phyloP scores from a whole-genome alignment of 2,113 vertebrate genomes.

The Emydocephalus ijimae region DNA sequence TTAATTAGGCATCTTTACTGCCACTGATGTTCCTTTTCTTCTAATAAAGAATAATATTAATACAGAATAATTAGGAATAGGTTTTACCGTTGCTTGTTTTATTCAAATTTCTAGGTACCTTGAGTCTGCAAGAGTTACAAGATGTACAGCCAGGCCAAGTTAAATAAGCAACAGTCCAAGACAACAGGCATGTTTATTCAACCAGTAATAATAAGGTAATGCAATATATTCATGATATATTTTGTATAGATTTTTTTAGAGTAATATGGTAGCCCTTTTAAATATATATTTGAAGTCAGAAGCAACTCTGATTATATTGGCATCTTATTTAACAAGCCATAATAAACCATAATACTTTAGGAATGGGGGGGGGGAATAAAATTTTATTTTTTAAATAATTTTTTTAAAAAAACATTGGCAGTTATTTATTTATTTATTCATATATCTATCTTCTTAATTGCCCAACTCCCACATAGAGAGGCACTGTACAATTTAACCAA shows the following conservation, averaged over 20 bases:
- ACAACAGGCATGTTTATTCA: neutral
- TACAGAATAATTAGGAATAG: neutral
- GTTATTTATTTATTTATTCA: neutral
- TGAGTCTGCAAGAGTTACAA: neutral
- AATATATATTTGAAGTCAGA: neutral
- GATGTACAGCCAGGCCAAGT: neutral
- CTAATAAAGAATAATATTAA: neutral
- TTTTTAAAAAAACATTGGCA: neutral
- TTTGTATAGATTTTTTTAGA: neutral
- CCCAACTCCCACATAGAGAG: neutral
- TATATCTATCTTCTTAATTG: neutral
- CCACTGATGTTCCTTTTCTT: neutral
- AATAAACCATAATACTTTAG: neutral
- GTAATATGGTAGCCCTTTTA: neutral
- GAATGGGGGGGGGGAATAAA: neutral
- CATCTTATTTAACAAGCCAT: neutral
- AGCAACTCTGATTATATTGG: neutral
- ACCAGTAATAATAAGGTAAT: neutral
- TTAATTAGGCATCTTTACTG: neutral
- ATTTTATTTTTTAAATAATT: neutral
- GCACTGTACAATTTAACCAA: neutral
- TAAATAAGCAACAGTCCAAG: neutral
- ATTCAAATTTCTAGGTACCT: neutral
- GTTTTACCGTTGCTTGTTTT: neutral
- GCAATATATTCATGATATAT: neutral